Percentiles rank a stretch among this genome's conserved stretches.
Conservation (phyloP, 2,888 invertebrate genomes). For the Enchytraeus crypticus region DNA sequence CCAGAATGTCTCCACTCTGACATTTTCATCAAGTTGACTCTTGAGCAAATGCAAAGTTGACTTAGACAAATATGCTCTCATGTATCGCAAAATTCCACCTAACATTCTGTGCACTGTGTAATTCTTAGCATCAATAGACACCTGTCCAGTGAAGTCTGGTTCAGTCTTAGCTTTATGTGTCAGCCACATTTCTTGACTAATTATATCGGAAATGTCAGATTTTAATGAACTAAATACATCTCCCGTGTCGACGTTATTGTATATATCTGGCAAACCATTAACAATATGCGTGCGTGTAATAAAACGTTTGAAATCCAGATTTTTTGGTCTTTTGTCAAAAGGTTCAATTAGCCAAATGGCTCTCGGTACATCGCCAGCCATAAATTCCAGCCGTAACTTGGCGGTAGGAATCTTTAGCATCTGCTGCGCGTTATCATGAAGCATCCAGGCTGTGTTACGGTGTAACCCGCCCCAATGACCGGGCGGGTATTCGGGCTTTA, state of each 20-base stretch:
- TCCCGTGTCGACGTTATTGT: conserved; percentile 51
- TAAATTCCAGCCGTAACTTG: conserved; percentile 29
- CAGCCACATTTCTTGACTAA: conserved; percentile 39
- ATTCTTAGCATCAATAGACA: background rate
- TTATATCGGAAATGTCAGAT: conserved; percentile 57
- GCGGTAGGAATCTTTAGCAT: conserved; percentile 23
- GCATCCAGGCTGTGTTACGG: conserved; percentile 33
- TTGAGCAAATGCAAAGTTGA: conserved; percentile 31
- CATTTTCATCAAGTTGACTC: conserved; percentile 63
- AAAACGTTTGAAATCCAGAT: conserved; percentile 62
- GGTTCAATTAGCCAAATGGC: conserved; percentile 11
- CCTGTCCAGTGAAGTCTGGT: conserved; percentile 5
- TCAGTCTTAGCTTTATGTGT: background rate
- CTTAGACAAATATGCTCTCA: conserved; percentile 21
- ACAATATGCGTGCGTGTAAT: conserved; percentile 70
- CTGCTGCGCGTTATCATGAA: conserved; percentile 29
- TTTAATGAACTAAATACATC: conserved; percentile 51
- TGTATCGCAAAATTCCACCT: conserved; percentile 15
- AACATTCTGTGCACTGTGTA: conserved; percentile 7
- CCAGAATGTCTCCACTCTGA: conserved; percentile 80
- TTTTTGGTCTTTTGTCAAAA: conserved; percentile 21
- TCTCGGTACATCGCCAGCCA: conserved; percentile 20
- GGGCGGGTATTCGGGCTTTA: conserved; percentile 39
- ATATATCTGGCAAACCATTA: conserved; percentile 57
- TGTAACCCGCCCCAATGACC: conserved; percentile 38